Base-by-base conservation (phyloP, 2,888 invertebrate genomes). In the Sphaerophoria taeniata region DNA sequence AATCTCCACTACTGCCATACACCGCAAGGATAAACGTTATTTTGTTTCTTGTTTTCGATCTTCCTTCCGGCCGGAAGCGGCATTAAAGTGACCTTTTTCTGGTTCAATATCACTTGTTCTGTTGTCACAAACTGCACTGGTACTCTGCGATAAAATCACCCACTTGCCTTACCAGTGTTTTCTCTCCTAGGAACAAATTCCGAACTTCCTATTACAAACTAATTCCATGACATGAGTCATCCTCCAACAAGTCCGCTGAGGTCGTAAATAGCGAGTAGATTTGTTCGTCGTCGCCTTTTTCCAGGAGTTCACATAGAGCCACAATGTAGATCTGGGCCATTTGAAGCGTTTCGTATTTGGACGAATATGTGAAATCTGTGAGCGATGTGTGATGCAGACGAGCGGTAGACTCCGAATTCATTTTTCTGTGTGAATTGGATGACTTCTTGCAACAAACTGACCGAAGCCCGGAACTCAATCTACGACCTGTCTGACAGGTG, bases 281-380 rank as follows among this genome's bases (percentile, higher is more conserved):
- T 78, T 87, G 34, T 87, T 89, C 89, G 65, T 89, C 88, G 36
- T 75, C 78, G 11, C 87, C 91, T 55, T 92, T 91, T 78, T 94
- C 93, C 67, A 95, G 92, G 51, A 96, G 92, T 89, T 96, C 95
- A 90, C 94, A 93, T 12, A 96, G 91, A 0, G 96, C 95, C 6
- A 93, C 91, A 73, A 96, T 96, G 89, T 96, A 96, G 6, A 94
- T 95, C 89, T 96, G 96, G 0, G 96, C 96, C 96, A 96, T 96
- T 92, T 96, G 96, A 36, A 96, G 91, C 0, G 96, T 96, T 90
- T 96, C 96, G 89, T 94, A 96, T 91, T 96, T 96, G 88, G 95
- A 96, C 34, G 90, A 88, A 76, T 90, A 91, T 34, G 88, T 87
- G 49, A 89, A 88, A 79, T 89, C 89, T 31, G 86, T 87, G 7